These are phyloP conservation scores for Periplaneta americana DNA, from an alignment of 1,140 invertebrate species.

Conservation along the genomic window DNA sequence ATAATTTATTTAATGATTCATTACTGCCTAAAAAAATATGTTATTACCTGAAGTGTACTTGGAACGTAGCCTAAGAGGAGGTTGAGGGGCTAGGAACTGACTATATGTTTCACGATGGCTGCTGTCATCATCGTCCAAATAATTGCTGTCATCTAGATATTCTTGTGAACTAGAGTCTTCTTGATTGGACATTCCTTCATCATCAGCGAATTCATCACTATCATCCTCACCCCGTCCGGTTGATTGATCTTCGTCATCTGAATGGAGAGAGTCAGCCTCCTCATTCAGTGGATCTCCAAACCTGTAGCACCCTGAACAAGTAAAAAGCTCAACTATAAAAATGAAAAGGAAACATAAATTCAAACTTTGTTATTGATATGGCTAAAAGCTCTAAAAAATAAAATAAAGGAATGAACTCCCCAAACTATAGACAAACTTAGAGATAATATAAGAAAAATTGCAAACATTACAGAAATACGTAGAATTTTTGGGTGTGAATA, in stretches of 20 bases:
- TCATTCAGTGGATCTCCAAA: slow-evolving; percentile 61
- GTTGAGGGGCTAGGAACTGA: neutral
- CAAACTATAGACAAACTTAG: too few species aligned
- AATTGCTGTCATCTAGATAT: slow-evolving; percentile 39
- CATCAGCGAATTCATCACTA: slow-evolving; percentile 60
- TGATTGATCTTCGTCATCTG: slow-evolving; percentile 44
- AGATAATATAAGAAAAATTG: too few species aligned
- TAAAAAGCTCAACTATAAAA: too few species aligned
- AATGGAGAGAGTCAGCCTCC: slow-evolving; percentile 57
- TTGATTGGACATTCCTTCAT: slow-evolving; percentile 54
- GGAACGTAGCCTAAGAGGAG: slow-evolving; percentile 3
- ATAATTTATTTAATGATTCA: too few species aligned
- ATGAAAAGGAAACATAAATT: too few species aligned
- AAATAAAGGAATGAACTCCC: too few species aligned
- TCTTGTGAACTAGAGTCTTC: slow-evolving; percentile 53
- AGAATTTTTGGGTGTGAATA: too few species aligned
- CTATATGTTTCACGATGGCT: neutral
- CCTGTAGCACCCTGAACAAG: slow-evolving; percentile 48
- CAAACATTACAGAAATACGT: too few species aligned
- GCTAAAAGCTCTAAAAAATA: too few species aligned
- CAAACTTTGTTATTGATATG: too few species aligned
- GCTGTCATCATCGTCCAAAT: slow-evolving; percentile 27
- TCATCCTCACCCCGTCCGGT: slow-evolving; percentile 48
- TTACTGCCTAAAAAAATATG: too few species aligned
- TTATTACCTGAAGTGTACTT: slow-evolving; percentile 7